phyloP scores from a whole-genome alignment of 2,888 invertebrate genomes.

The Coelogynopora nodosa region DNA sequence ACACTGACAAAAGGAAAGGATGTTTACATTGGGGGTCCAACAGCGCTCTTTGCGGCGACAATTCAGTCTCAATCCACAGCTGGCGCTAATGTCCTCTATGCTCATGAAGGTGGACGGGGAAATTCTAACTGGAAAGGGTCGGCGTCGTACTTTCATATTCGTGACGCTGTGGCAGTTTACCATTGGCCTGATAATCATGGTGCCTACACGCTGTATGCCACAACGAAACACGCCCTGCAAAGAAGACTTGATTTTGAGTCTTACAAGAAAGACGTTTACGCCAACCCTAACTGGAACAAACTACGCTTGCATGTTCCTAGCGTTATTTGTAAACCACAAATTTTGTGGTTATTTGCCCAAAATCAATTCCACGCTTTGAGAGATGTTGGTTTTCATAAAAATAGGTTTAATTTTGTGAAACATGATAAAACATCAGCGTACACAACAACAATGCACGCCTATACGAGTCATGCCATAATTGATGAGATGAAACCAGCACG shows the following conservation, averaged over 20 bases:
- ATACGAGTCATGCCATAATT: not conserved
- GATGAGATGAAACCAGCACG: not conserved
- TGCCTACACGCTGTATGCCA: not conserved
- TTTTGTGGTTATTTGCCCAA: not conserved
- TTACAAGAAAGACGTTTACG: not conserved
- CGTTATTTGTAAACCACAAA: not conserved
- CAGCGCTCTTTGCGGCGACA: not conserved
- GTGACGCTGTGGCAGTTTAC: not conserved
- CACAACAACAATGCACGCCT: not conserved
- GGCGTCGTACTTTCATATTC: not conserved
- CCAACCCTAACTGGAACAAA: not conserved
- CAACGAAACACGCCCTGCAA: not conserved
- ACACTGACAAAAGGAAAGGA: not conserved
- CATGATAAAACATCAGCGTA: not conserved
- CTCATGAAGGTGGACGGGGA: not conserved
- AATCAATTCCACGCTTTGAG: not conserved
- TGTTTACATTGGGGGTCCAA: not conserved
- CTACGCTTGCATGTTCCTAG: not conserved
- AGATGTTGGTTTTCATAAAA: not conserved
- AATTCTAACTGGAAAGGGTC: not conserved
- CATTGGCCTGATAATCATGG: not conserved
- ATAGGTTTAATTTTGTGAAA: no score
- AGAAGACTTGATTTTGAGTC: not conserved
- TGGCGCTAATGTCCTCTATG: not conserved
- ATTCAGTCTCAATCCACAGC: not conserved